Percentiles rank a stretch among this genome's conserved stretches.
These are phyloP conservation scores for Pipistrellus nathusii DNA, from an alignment of 2,797 vertebrate species.

Conservation along the genomic window DNA sequence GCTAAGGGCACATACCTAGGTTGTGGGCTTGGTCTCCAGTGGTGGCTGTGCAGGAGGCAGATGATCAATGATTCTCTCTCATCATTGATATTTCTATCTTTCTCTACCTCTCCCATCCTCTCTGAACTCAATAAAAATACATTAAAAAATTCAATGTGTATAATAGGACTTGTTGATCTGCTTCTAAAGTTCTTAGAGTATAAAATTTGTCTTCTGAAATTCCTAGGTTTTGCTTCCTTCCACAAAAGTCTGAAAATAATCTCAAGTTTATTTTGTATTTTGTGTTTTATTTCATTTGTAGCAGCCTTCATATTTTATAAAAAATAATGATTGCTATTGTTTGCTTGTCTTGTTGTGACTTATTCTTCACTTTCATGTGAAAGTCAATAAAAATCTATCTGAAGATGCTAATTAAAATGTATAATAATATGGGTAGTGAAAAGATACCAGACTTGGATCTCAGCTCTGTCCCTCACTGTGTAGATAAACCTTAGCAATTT, in stretches of 20 bases:
- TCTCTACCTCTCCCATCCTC: too few relatives aligned
- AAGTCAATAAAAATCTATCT: not conserved
- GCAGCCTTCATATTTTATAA: not conserved
- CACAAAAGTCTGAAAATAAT: not conserved
- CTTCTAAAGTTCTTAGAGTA: not conserved
- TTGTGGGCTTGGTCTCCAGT: too few relatives aligned
- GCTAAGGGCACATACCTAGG: too few relatives aligned
- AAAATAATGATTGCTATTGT: not conserved
- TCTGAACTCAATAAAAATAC: too few relatives aligned
- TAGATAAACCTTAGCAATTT: not conserved
- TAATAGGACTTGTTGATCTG: not conserved
- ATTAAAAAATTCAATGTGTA: constrained; percentile 6
- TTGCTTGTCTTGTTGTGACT: not conserved
- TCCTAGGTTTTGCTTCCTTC: constrained; percentile 19
- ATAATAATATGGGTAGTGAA: not conserved
- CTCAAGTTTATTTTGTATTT: not conserved
- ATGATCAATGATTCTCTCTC: too few relatives aligned
- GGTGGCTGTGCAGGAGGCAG: too few relatives aligned
- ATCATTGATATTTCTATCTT: too few relatives aligned
- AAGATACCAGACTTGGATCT: not conserved
- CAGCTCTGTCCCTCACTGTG: not conserved
- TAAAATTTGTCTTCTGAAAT: constrained; percentile 44
- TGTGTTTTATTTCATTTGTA: not conserved
- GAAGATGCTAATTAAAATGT: not conserved
- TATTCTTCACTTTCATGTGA: constrained; percentile 18